phyloP scores from a whole-genome alignment of 2,797 vertebrate species.

The Etheostoma perlongum region DNA sequence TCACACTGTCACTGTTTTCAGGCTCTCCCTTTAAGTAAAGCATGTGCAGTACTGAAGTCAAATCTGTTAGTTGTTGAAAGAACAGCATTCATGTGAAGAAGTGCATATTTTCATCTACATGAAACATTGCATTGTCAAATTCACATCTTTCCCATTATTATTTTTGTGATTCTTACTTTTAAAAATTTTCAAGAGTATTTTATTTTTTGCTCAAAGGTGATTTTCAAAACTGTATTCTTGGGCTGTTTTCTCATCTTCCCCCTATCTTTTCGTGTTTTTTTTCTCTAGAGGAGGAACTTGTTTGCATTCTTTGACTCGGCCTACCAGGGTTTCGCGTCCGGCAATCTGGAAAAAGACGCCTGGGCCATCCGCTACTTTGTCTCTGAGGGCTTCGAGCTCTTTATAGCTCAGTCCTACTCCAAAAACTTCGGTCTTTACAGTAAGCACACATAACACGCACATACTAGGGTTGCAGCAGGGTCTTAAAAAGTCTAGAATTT shows the following conservation, averaged over 20 bases:
- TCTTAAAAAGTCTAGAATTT: too few species aligned
- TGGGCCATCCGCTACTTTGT: slow-evolving; percentile 97
- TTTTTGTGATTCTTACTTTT: too few species aligned
- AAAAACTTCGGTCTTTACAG: slow-evolving; percentile 99
- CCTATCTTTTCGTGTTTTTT: neutral
- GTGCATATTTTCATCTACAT: too few species aligned
- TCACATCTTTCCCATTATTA: too few species aligned
- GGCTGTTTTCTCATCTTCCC: neutral
- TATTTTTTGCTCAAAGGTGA: neutral
- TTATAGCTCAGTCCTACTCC: slow-evolving; percentile 98
- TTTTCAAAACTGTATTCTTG: neutral
- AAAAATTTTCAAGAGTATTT: too few species aligned
- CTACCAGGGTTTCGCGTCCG: slow-evolving; percentile 98
- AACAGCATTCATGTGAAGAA: too few species aligned
- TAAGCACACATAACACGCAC: slow-evolving; percentile 80
- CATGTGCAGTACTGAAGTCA: too few species aligned
- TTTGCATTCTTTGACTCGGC: slow-evolving; percentile 98
- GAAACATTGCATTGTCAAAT: too few species aligned
- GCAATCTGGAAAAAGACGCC: slow-evolving; percentile 93
- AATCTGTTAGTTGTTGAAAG: too few species aligned
- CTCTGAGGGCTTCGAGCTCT: slow-evolving; percentile 94
- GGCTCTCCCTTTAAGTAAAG: too few species aligned
- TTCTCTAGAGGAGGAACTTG: slow-evolving; percentile 88
- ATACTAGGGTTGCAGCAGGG: too few species aligned
- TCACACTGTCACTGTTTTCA: too few species aligned